Percentiles rank a stretch among this genome's conserved stretches.
These are phyloP conservation scores for Acanthurus leucopareius DNA, from an alignment of 2,797 vertebrate genomes.

Conservation along the genomic window DNA sequence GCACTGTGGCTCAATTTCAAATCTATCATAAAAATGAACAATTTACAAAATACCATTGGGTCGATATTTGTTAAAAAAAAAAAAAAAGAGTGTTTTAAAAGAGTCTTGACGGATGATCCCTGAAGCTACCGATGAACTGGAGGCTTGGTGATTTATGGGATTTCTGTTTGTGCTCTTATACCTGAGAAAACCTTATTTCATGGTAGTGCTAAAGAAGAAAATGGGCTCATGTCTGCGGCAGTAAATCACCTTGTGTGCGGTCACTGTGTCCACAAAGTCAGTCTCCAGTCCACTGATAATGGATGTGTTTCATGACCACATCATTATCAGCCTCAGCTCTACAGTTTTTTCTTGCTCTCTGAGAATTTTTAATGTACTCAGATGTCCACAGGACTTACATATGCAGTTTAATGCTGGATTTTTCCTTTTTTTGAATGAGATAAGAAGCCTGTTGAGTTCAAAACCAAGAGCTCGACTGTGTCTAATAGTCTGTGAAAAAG, in stretches of 20 bases:
- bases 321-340: slow-evolving; percentile 41
- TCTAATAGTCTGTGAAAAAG: slow-evolving; percentile 27
- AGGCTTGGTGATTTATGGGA: slow-evolving; percentile 34
- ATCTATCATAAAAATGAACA: slow-evolving; percentile 43
- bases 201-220: slow-evolving; percentile 13
- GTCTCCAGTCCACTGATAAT: slow-evolving; percentile 29
- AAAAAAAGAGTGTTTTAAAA: slow-evolving; percentile 21
- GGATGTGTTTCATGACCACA: slow-evolving; percentile 37
- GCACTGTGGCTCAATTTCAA: slow-evolving; percentile 36
- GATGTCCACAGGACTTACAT: slow-evolving; percentile 34
- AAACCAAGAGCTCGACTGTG: slow-evolving; percentile 25
- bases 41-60: slow-evolving; percentile 37
- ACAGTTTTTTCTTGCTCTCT: slow-evolving; percentile 10
- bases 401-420: slow-evolving; percentile 26
- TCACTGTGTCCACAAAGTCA: slow-evolving; percentile 36
- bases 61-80: slow-evolving; percentile 41
- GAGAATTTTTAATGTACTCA: slow-evolving; percentile 36
- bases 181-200: slow-evolving; percentile 39
- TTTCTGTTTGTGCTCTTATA: slow-evolving; percentile 29
- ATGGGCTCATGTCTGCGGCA: slow-evolving; percentile 8
- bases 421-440: slow-evolving; percentile 35
- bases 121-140: slow-evolving; percentile 37
- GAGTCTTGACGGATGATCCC: slow-evolving; percentile 18
- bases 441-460: slow-evolving; percentile 20
- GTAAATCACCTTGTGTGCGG: neutral